A percentile compares a stretch with the other conserved stretches of the same genome.
phyloP scores from a whole-genome alignment of 2,113 vertebrate species.

The Cervus canadensis region DNA sequence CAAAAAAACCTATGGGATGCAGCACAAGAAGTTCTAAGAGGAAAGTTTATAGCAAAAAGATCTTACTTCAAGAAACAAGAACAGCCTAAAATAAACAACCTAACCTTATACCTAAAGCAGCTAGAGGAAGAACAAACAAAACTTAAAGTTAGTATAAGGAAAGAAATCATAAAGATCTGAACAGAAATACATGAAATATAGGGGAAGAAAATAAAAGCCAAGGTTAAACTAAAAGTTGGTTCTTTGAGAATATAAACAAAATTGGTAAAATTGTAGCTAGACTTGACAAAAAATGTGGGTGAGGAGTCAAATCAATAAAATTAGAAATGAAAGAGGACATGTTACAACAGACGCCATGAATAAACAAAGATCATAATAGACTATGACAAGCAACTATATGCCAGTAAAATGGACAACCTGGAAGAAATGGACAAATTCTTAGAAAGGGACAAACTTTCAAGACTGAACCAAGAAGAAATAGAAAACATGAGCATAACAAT shows the following conservation, averaged over 20 bases:
- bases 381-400: neutral
- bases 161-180: neutral
- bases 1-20: neutral
- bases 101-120: neutral
- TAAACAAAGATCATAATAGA: neutral
- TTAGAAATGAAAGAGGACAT: neutral
- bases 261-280: neutral
- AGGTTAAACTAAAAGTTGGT: neutral
- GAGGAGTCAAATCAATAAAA: neutral
- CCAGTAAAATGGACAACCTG: neutral
- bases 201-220: neutral
- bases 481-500: neutral
- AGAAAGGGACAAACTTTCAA: neutral
- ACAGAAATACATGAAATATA: neutral
- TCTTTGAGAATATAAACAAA: neutral
- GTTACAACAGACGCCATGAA: neutral
- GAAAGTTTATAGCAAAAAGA: neutral
- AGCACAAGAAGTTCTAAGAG: neutral
- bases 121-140: neutral
- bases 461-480: neutral
- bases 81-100: neutral
- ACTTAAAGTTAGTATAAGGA: neutral
- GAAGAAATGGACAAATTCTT: neutral
- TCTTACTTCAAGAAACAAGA: neutral
- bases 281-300: neutral